A percentile compares a stretch with the other conserved stretches of the same genome.
Evolutionary conservation across 2,888 invertebrate genomes (phyloP).

Genomic region (Drosophila siamana): DNA sequence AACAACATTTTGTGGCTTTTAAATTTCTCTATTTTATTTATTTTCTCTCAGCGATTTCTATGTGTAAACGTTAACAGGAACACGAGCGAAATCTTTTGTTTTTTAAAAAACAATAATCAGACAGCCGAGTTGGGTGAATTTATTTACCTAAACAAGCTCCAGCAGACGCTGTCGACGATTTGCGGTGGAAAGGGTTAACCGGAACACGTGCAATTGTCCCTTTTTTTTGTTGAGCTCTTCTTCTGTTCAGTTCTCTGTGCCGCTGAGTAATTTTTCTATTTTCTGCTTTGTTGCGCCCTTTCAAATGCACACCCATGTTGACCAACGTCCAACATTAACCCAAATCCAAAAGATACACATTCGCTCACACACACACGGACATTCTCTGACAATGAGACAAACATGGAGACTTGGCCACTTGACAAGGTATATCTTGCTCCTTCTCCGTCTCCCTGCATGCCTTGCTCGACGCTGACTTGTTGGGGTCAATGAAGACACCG

Average conservation of each 20-base stretch:
- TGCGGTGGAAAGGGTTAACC: conserved; percentile 10
- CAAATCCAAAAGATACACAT: conserved; percentile 65
- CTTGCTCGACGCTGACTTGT: conserved; percentile 1
- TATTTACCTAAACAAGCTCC: neutral
- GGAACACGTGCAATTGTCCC: conserved; percentile 42
- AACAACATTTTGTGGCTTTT: too few relatives aligned
- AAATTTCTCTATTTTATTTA: too few relatives aligned
- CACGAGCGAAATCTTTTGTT: neutral
- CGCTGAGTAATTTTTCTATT: conserved; percentile 77
- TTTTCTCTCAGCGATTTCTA: neutral
- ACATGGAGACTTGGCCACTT: conserved; percentile 38
- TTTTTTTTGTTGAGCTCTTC: conserved; percentile 19
- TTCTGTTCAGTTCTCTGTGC: conserved; percentile 36
- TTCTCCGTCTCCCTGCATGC: neutral
- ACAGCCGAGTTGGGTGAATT: neutral
- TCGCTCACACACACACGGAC: conserved; percentile 16
- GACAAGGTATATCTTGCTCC: conserved; percentile 32
- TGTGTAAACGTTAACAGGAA: neutral
- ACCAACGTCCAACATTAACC: conserved; percentile 77
- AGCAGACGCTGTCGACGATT: conserved; percentile 2
- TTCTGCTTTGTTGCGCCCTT: conserved; percentile 76
- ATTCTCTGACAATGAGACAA: conserved; percentile 30
- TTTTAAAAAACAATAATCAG: neutral
- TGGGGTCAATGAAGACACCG: conserved; percentile 32
- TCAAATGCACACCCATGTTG: conserved; percentile 78